Conservation (phyloP, 2,888 invertebrate genomes). For the Tyria jacobaeae region DNA sequence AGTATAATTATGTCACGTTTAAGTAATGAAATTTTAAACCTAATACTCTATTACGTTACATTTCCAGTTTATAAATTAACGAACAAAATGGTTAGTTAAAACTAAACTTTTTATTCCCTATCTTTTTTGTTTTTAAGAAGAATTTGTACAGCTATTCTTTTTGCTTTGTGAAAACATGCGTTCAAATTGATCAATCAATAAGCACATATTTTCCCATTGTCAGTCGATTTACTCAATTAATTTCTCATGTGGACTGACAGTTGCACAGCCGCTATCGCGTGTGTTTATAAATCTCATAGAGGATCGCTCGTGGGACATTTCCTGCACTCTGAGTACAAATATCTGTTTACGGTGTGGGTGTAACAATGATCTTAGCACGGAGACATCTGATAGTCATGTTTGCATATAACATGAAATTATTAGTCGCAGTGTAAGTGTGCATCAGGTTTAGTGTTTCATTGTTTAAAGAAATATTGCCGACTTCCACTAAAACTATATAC, state of each 20-base stretch:
- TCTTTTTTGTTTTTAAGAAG: background rate
- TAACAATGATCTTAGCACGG: constrained; percentile 27
- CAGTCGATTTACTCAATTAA: constrained; percentile 56
- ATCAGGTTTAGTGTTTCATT: constrained; percentile 17
- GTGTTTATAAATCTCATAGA: constrained; percentile 55
- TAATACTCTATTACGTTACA: constrained; percentile 28
- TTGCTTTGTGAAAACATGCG: constrained; percentile 51
- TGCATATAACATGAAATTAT: constrained; percentile 26
- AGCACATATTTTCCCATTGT: constrained; percentile 61
- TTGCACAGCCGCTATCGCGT: constrained; percentile 38
- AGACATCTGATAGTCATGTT: constrained; percentile 15
- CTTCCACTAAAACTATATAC: constrained; percentile 22
- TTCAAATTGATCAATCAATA: constrained; percentile 44
- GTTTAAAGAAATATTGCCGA: constrained; percentile 17
- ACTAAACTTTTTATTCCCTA: constrained; percentile 11
- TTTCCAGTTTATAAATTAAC: constrained; percentile 29
- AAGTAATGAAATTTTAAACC: constrained; percentile 31
- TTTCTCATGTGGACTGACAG: constrained; percentile 39
- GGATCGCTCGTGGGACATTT: constrained; percentile 40
- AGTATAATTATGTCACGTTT: constrained; percentile 41
- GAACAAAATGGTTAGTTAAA: constrained; percentile 25
- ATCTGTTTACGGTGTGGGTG: constrained; percentile 29
- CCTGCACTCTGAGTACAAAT: constrained; percentile 26
- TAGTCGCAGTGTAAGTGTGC: constrained; percentile 10
- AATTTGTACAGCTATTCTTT: background rate